Evolutionary conservation across 2,113 vertebrate species (phyloP).

Genomic region (Toxostoma redivivum): DNA sequence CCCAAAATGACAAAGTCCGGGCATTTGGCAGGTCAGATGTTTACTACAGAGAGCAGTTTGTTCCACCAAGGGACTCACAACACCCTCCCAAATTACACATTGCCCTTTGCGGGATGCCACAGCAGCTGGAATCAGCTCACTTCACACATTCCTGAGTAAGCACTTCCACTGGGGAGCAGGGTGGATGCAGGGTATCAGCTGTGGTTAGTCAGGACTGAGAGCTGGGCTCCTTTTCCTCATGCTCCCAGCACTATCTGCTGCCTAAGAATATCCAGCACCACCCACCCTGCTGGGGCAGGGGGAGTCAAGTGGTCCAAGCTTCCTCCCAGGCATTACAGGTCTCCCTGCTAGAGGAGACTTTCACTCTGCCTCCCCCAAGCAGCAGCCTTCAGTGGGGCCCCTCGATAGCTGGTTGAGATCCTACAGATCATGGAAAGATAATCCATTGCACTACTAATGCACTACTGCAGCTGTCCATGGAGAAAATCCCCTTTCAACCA

Average conservation of each 20-base stretch:
- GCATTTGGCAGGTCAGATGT: neutral
- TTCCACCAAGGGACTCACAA: neutral
- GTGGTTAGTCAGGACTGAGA: neutral
- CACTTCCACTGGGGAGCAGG: neutral
- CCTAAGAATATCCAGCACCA: conserved; percentile 30
- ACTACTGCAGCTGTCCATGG: conserved; percentile 61
- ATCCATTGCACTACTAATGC: conserved; percentile 62
- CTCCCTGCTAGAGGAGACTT: conserved; percentile 32
- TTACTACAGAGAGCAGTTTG: conserved; percentile 25
- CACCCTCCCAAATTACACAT: conserved; percentile 48
- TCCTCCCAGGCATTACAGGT: neutral
- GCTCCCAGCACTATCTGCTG: neutral
- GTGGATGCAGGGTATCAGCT: conserved; percentile 32
- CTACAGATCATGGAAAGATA: conserved; percentile 62
- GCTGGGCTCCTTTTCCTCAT: neutral
- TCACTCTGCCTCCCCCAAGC: conserved; percentile 32
- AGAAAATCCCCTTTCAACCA: conserved; percentile 63
- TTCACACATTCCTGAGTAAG: conserved; percentile 45
- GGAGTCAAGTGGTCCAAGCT: neutral
- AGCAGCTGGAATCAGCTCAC: conserved; percentile 41
- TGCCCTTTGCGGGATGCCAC: conserved; percentile 9
- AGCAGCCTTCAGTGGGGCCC: conserved; percentile 40
- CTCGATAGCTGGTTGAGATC: conserved; percentile 47
- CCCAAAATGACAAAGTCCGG: neutral
- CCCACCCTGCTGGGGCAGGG: neutral